Evolutionary conservation across 1,140 invertebrate genomes (phyloP), one percentile per base, ranked within the genome.

Genomic region (Drosophila virilis): DNA sequence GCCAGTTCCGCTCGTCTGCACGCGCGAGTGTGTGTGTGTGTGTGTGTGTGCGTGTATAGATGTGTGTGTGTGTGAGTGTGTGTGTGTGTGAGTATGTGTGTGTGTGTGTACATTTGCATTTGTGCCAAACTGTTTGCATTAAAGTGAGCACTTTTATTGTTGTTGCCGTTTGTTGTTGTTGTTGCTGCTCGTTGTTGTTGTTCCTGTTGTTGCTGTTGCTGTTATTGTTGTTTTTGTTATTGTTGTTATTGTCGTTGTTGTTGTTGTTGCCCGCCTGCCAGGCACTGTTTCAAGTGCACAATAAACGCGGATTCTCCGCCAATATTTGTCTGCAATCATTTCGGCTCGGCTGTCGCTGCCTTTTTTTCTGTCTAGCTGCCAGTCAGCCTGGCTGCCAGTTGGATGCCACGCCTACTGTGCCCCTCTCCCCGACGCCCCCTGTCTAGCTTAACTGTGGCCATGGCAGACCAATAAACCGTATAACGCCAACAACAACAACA

Each of bases 291-390:
- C 73, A 85, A 85, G 82, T 86, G 82, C 64, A 85, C 81, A 85
- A 85, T 85, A 85, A 85, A 85, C 81, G 82, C 81, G 81, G 78
- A 85, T 85, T 85, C 78, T 72, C 82, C 69, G 82, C 78, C 82
- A 85, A 85, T 85, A 85, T 85, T 85, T 85, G 81, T 81, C 81
- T 78, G 81, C 81, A 85, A 85, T 85, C 81, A 85, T 85, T 85
- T 85, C 65, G 82, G 82, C 81, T 78, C 84, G 81, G 52, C 82
- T 73, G 61, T 77, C 62, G 57, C 57, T 50, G 58, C 54, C 42
- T 55, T 62, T 64, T 40, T 48, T 37, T 51, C 72, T 59, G 62
- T 62, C 77, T 43, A 37, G 2, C 13, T 37, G n/a, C 7, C 10
- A 8, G 15, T 22, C 45, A 6, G 59, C 46, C 32, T 40, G 61